These are phyloP conservation scores for Eurois occulta DNA, from an alignment of 2,888 invertebrate genomes.

Conservation along the genomic window DNA sequence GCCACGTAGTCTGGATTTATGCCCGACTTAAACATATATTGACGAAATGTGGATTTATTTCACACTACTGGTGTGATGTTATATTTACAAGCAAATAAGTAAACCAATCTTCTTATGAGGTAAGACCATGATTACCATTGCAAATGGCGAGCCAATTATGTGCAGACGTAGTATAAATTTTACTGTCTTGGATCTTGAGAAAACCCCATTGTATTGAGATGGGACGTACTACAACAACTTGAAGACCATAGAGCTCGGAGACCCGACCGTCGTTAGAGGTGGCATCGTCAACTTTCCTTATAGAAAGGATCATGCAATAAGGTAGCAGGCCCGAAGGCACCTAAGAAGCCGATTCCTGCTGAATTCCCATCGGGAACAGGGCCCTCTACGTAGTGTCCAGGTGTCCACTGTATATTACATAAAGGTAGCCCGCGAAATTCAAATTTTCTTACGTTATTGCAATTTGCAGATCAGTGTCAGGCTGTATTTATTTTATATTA, in stretches of 20 bases:
- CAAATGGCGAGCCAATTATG: not conserved
- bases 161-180: not conserved
- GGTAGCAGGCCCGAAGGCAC: no score
- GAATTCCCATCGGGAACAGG: no score
- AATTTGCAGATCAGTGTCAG: no score
- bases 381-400: no score
- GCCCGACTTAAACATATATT: not conserved
- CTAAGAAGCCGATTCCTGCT: no score
- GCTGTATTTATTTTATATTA: no score
- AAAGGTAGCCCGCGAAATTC: no score
- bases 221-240: not conserved
- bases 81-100: not conserved
- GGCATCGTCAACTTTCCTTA: not conserved
- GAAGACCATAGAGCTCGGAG: not conserved
- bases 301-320: no score
- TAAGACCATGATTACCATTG: not conserved
- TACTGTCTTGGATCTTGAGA: conserved; percentile 14
- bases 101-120: not conserved
- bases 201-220: conserved; percentile 27
- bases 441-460: no score
- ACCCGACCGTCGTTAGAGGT: not conserved
- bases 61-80: not conserved
- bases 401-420: no score
- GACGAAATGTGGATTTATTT: not conserved
- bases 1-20: not conserved